Base-by-base conservation (phyloP, 2,888 invertebrate species). In the Dendrolimus pini region DNA sequence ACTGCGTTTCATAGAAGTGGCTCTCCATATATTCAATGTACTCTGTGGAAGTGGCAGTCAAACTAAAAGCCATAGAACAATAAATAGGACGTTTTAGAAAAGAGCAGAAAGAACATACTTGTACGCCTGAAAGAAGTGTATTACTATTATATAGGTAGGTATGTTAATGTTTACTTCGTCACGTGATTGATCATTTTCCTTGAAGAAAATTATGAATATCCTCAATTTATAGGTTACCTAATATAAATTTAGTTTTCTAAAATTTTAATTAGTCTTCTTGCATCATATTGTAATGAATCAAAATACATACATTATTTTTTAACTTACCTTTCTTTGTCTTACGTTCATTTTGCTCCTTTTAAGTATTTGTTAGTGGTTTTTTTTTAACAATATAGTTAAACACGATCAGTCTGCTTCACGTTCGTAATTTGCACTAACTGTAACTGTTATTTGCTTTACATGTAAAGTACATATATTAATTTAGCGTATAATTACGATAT, bases 301-400 rank as follows among this genome's bases (percentile, higher is more conserved):
- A 30, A 30, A 30, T 30, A 61, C 58, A 58, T 55, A 59, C 54
- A 60, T 58, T 7, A 54, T 52, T 47, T 18, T 55, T 47, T 53
- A 59, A 63, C 71, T 71, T 73, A 85, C 84, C 78, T 81, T 85
- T 72, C 85, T 78, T 69, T 81, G 80, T 9, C 85, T 78, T 59
- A 85, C 70, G 64, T 69, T 72, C 84, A 84, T 84, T 64, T 65
- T 77, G 30, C 30, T 47, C 2, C 9, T 47, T n/a, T 47, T 47
- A 47, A 18, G 30, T 30, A 13, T 54, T 54, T 18, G 30, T 12
- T 30, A 41, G 52, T 52, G 10, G 12, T 13, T 55, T 47, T 54
- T 41, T 7, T 7, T 41, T 13, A 14, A 14, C 12, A 55, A 52
- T 30, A 41, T 30, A 54, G 12, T 57, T 12, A 41, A 57, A 47